Conservation (phyloP, 2,888 invertebrate species). For the Drosophila eohydei region DNA sequence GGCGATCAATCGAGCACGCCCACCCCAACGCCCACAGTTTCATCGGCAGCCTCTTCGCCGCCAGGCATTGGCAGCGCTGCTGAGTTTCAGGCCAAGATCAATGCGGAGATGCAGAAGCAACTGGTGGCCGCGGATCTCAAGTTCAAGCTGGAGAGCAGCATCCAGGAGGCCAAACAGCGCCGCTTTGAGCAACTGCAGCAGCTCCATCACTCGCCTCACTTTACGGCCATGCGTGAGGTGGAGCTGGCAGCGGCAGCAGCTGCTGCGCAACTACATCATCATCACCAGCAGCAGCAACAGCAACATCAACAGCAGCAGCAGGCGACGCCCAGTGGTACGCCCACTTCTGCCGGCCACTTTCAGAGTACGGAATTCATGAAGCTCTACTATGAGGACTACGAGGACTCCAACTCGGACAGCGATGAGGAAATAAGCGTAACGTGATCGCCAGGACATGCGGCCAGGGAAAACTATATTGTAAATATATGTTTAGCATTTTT, state of each 20-base stretch:
- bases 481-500: constrained; percentile 59
- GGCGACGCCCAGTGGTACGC: constrained; percentile 30
- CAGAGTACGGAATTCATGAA: constrained; percentile 83
- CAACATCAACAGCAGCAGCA: constrained; percentile 61
- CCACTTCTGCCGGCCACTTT: constrained; percentile 58
- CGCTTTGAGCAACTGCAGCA: constrained; percentile 75
- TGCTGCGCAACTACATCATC: constrained; percentile 79
- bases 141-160: constrained; percentile 82
- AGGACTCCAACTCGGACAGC: constrained; percentile 88
- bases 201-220: constrained; percentile 71
- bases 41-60: constrained; percentile 78
- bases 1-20: constrained; percentile 76
- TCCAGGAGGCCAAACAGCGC: constrained; percentile 81
- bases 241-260: constrained; percentile 70
- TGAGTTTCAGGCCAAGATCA: constrained; percentile 84
- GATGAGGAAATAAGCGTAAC: constrained; percentile 95
- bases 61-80: constrained; percentile 63
- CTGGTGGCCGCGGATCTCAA: constrained; percentile 83
- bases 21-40: constrained; percentile 65
- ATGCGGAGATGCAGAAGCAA: constrained; percentile 84
- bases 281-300: constrained; percentile 77
- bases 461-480: constrained; percentile 44
- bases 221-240: constrained; percentile 72
- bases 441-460: constrained; percentile 86
- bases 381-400: constrained; percentile 85